Base-by-base conservation (phyloP, 1,140 invertebrate species). In the Procambarus virginalis region DNA sequence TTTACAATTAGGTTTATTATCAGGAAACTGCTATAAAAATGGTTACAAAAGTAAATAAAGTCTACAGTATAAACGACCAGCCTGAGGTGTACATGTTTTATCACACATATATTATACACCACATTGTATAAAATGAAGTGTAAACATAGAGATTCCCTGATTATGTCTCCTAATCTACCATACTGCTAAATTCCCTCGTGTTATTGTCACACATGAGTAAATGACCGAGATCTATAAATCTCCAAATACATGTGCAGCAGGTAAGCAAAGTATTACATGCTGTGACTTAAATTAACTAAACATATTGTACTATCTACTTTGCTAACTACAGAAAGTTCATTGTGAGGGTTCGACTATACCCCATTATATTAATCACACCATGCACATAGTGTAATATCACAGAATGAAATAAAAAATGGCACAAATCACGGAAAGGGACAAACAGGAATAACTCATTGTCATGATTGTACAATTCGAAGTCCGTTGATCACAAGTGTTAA, bases 151-250 rank as follows among this genome's bases (percentile, higher is more conserved):
- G n/a, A 70, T 34, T 22, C 68, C 68, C 6, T 73, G n/a, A 73
- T 73, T 73, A 64, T 64, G n/a, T 73, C 68, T 73, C 68, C 68
- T 73, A 73, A 73, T 34, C 68, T 73, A 73, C 68, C 68, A 73
- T 10, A 34, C 17, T 20, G 12, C 64, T 68, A 17, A 34, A 73
- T 73, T 73, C 68, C 22, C 10, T 73, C 6, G 20, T 73, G 68
- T 8, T 73, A 2, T 22, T 34, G 20, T 73, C 6, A 73, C 22
- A 34, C 22, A 22, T 5, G 20, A 12, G 60, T 64, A 64, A 20
- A 17, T 10, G 60, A 17, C 6, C 5, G 5, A 8, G 5, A 34
- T 6, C 20, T 2, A 34, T 34, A 73, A 34, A 73, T 73, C 68
- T 22, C 10, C 22, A 34, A 9, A 8, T 34, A 73, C 68, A 73